These are phyloP conservation scores for Lagria hirta DNA, from an alignment of 2,888 invertebrate species.

Conservation along the genomic window DNA sequence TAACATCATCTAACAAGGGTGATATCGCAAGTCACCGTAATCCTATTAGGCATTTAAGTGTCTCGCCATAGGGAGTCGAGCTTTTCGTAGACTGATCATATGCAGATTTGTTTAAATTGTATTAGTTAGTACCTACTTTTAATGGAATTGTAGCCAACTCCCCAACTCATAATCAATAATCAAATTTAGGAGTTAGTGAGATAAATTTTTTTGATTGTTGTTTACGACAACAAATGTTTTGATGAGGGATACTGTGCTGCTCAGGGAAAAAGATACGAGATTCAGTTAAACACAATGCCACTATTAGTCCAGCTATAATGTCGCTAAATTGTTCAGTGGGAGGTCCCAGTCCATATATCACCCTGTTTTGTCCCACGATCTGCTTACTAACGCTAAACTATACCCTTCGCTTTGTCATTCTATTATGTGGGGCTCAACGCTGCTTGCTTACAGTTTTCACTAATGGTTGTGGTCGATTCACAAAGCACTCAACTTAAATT, in stretches of 20 bases:
- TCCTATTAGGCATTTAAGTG: slow-evolving; percentile 29
- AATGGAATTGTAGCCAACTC: no score
- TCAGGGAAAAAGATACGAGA: no score
- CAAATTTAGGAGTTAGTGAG: no score
- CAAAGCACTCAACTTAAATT: no score
- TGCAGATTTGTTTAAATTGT: no score
- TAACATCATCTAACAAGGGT: slow-evolving; percentile 34
- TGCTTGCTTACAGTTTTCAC: slow-evolving; percentile 34
- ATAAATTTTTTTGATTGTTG: no score
- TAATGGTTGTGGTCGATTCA: no score
- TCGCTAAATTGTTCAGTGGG: slow-evolving; percentile 56
- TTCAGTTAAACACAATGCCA: slow-evolving; percentile 53
- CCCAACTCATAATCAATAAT: no score
- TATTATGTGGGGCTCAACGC: slow-evolving; percentile 32
- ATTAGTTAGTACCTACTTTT: no score
- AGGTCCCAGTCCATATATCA: slow-evolving; percentile 53
- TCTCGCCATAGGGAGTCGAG: slow-evolving; percentile 21
- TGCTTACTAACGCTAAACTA: slow-evolving; percentile 44
- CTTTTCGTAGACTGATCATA: slow-evolving; percentile 20
- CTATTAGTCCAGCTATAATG: slow-evolving; percentile 55
- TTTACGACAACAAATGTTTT: no score
- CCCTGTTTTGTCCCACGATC: slow-evolving; percentile 50
- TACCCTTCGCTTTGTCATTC: slow-evolving; percentile 30
- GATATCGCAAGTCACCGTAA: slow-evolving; percentile 29
- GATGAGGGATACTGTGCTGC: no score